Conservation (phyloP, 2,888 invertebrate species). For the Lasioglossum malachurum region DNA sequence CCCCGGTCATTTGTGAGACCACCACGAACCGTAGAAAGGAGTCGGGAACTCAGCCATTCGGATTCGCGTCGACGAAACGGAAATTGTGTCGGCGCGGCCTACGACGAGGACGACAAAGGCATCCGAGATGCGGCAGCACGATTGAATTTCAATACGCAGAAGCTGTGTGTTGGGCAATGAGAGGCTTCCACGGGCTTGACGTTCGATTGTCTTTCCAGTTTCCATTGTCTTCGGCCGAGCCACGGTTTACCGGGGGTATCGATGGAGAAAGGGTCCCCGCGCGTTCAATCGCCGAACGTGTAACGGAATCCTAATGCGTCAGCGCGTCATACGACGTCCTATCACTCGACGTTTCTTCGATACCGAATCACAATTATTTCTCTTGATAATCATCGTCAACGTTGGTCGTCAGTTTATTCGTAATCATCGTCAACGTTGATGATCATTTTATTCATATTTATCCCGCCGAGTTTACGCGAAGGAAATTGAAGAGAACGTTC, state of each 20-base stretch:
- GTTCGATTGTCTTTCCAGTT: constrained; percentile 70
- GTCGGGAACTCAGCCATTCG: constrained; percentile 52
- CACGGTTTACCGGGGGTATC: constrained; percentile 56
- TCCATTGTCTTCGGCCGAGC: constrained; percentile 66
- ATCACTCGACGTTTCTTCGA: not conserved
- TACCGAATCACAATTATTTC: too few relatives aligned
- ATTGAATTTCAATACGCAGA: constrained; percentile 77
- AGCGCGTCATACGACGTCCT: constrained; percentile 4
- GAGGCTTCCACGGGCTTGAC: constrained; percentile 72
- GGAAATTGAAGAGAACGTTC: not conserved
- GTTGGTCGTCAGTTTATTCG: too few relatives aligned
- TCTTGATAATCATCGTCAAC: too few relatives aligned
- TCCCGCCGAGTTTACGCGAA: not conserved
- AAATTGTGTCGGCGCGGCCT: constrained; percentile 68
- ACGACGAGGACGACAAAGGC: constrained; percentile 63
- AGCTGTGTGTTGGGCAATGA: constrained; percentile 68
- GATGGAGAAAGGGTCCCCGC: not conserved
- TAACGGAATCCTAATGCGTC: constrained; percentile 57
- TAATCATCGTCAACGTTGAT: too few relatives aligned
- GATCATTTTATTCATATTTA: too few relatives aligned
- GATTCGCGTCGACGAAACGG: constrained; percentile 58
- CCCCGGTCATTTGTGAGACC: constrained; percentile 32
- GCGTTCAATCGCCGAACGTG: constrained; percentile 16
- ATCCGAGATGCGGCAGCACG: constrained; percentile 58
- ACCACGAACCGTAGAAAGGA: constrained; percentile 31